Evolutionary conservation across 2,888 invertebrate genomes (phyloP), one percentile per base, ranked within the genome.

Genomic region (Aproaerema taeniolella): DNA sequence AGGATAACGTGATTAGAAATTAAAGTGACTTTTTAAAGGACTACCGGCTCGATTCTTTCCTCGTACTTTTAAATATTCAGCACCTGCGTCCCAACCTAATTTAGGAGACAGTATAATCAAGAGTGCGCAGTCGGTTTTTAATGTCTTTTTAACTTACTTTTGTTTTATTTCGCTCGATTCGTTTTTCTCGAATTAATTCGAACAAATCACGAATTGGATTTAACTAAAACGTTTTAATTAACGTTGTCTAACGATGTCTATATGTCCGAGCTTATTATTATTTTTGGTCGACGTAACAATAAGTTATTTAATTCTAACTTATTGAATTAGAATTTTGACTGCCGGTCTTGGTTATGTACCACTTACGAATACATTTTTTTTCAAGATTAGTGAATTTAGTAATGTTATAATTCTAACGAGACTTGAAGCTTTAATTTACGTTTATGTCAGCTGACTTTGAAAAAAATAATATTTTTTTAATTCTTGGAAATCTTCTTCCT

Each of bases 21-120:
- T 45, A 34, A 41, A 45, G 42, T 10, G 25, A 31, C 33, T 45
- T 43, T 45, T 43, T 43, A 39, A 15, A 37, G 33, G 42, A 32
- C 26, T 33, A 37, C 33, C 32, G 34, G 39, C 33, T 39, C 35
- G 13, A 37, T 61, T 54, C 50, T 56, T 55, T 55, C 43, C 44
- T 43, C n/a, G n/a, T 29, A 46, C 43, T 57, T 58, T 68, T 70
- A 64, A 71, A 70, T 70, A 71, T 71, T 71, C 71, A 70, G 60
- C 67, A 67, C 65, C 60, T 64, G 53, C 59, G 59, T 55, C 53
- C 54, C 44, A 66, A 62, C 64, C 66, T 70, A 68, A 69, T 70
- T 67, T 65, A 63, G 54, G 52, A 55, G 59, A 61, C 61, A 58
- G 59, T 55, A 61, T 67, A 67, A 71, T 71, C 20, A 20, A 20